These are phyloP conservation scores for Apostichopus parvimensis DNA, from an alignment of 35 echinoderm and acorn worm species.

Conservation along the genomic window DNA sequence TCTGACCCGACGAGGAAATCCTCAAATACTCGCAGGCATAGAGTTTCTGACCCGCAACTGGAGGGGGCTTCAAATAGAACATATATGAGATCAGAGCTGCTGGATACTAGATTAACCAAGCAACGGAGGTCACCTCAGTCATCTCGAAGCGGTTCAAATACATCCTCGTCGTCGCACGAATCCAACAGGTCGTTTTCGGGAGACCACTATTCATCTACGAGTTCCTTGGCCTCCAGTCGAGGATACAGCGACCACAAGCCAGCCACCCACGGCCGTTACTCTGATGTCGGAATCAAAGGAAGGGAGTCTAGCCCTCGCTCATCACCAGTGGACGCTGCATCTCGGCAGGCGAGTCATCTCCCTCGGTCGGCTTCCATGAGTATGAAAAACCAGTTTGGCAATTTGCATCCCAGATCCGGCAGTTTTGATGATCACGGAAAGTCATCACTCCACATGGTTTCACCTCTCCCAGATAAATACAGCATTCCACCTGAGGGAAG, in stretches of 20 bases:
- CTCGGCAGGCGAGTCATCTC: neutral
- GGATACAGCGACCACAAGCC: neutral
- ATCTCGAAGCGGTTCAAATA: slow-evolving; percentile 29
- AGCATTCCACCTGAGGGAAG: neutral
- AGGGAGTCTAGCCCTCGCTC: neutral
- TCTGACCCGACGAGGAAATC: slow-evolving; percentile 9
- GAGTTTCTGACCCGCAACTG: slow-evolving; percentile 26
- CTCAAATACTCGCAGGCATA: neutral
- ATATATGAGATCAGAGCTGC: neutral
- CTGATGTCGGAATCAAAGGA: slow-evolving; percentile 12
- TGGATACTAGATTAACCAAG: neutral
- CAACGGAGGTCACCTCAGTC: slow-evolving; percentile 11
- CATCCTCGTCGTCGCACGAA: slow-evolving; percentile 28
- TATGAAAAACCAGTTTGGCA: neutral
- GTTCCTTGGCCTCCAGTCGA: slow-evolving; percentile 10
- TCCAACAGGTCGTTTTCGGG: neutral
- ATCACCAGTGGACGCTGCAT: slow-evolving; percentile 4
- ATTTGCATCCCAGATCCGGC: neutral
- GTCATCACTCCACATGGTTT: too few species aligned
- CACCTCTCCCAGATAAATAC: neutral
- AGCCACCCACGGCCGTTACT: slow-evolving; percentile 8
- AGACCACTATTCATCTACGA: slow-evolving; percentile 48
- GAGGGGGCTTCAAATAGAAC: neutral
- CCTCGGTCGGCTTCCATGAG: slow-evolving; percentile 23
- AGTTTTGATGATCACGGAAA: slow-evolving; percentile 23